phyloP scores from a whole-genome alignment of 35 echinoderm and acorn worm genomes.

The Apostichopus californicus region DNA sequence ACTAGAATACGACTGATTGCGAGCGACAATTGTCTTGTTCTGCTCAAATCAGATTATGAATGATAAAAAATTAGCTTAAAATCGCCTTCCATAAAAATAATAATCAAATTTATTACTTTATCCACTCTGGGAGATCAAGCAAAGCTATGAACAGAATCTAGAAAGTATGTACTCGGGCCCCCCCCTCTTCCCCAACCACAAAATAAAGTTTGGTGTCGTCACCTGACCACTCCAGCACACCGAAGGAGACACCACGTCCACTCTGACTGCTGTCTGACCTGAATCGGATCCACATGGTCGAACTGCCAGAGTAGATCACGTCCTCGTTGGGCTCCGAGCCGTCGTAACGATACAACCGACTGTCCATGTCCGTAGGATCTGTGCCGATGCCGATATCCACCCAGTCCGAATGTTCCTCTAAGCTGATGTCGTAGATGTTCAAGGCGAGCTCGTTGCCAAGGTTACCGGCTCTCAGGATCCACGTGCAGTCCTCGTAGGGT shows the following conservation, averaged over 20 bases:
- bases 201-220: background rate
- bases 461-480: constrained; percentile 29
- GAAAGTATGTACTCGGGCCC: too few relatives aligned
- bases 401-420: constrained; percentile 72
- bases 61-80: too few relatives aligned
- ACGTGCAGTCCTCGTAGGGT: constrained; percentile 73
- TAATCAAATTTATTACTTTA: too few relatives aligned
- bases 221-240: constrained; percentile 29
- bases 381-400: constrained; percentile 65
- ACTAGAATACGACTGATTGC: too few relatives aligned
- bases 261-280: constrained; percentile 68
- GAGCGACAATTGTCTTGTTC: too few relatives aligned
- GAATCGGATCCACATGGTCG: constrained; percentile 65
- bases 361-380: constrained; percentile 50
- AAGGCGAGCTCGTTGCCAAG: constrained; percentile 34
- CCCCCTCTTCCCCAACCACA: too few relatives aligned
- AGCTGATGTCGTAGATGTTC: constrained; percentile 57
- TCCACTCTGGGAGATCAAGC: too few relatives aligned
- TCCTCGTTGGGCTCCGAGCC: background rate
- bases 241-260: constrained; percentile 65
- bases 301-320: constrained; percentile 15
- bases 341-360: constrained; percentile 38
- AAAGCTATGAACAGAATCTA: too few relatives aligned
- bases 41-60: too few relatives aligned
- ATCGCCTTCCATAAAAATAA: too few relatives aligned